These are phyloP conservation scores for Bimastos eiseni DNA, from an alignment of 2,888 invertebrate genomes.

Conservation along the genomic window DNA sequence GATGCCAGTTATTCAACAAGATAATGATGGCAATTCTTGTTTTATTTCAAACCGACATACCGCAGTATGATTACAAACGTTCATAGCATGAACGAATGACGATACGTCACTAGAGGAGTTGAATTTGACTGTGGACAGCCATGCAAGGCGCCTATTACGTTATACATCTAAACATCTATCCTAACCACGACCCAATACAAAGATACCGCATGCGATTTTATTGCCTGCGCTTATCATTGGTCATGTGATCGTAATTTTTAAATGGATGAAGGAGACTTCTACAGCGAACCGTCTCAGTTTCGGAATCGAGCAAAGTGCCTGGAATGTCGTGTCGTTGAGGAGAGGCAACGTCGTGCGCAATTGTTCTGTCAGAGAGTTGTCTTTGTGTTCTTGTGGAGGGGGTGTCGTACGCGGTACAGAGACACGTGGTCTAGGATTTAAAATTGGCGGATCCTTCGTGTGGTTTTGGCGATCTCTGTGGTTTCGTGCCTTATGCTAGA, in stretches of 20 bases:
- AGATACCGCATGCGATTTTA: neutral
- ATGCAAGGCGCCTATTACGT: too few species aligned
- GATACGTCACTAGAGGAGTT: too few species aligned
- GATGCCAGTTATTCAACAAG: neutral
- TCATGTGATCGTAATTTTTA: neutral
- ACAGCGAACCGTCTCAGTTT: neutral
- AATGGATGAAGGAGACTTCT: neutral
- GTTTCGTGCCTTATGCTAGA: neutral
- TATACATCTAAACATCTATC: too few species aligned
- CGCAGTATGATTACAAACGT: too few species aligned
- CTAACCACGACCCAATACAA: neutral
- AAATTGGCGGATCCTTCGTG: neutral
- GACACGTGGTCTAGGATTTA: neutral
- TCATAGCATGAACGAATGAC: too few species aligned
- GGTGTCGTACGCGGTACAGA: neutral
- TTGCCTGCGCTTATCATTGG: neutral
- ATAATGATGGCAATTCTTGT: too few species aligned
- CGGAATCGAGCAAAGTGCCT: neutral
- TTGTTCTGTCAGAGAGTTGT: neutral
- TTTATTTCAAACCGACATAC: too few species aligned
- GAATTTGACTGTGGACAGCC: too few species aligned
- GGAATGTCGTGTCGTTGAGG: neutral
- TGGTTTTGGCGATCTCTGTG: neutral
- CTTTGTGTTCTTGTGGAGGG: neutral
- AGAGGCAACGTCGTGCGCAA: neutral